Base-by-base conservation (phyloP, 2,113 vertebrate genomes). In the Felis chaus region DNA sequence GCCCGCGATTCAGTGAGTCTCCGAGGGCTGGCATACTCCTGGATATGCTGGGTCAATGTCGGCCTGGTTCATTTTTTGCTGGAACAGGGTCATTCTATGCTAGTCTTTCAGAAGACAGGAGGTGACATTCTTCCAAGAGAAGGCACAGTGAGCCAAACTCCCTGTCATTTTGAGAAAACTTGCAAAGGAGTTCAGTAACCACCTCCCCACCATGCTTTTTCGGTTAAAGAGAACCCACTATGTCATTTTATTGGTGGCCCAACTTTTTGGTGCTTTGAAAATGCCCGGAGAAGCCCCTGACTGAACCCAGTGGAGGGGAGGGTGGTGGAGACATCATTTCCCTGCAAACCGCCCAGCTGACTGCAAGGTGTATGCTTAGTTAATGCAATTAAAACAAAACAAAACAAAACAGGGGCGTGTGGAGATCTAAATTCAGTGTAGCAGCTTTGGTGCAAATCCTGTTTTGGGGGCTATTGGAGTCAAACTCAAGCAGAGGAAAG, bases 361-460 rank as follows among this genome's bases (percentile, higher is more conserved):
- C 97, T 97, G 85, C 87, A 73, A 92, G 97, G 96, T 96, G 97
- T 95, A 97, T 91, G 97, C 91, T 94, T 95, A 91, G 97, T 98
- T 98, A 97, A 97, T 96, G 94, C 82, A 97, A 97, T 98, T 98
- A 96, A 45, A 45, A 45, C 1, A 41, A 41, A 41, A 41, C 41
- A 45, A 45, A 50, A 14, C 7, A 97, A 98, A 96, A 88, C 94
- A 78, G 68, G 90, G 96, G 97, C 85, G 94, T 87, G 81, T 94
- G 95, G 90, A 81, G 79, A 91, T 96, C 96, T 97, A 98, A 97
- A 98, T 98, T 93, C 96, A 97, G 97, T 96, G 85, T 79, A 80
- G 95, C 97, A 83, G 96, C 41, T 95, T 97, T 96, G 85, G 93
- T 97, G 84, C 81, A 79, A 93, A 91, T 88, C 33, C 96, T 89